These are phyloP conservation scores for Venusia cambrica DNA, from an alignment of 2,888 invertebrate genomes.

Conservation along the genomic window DNA sequence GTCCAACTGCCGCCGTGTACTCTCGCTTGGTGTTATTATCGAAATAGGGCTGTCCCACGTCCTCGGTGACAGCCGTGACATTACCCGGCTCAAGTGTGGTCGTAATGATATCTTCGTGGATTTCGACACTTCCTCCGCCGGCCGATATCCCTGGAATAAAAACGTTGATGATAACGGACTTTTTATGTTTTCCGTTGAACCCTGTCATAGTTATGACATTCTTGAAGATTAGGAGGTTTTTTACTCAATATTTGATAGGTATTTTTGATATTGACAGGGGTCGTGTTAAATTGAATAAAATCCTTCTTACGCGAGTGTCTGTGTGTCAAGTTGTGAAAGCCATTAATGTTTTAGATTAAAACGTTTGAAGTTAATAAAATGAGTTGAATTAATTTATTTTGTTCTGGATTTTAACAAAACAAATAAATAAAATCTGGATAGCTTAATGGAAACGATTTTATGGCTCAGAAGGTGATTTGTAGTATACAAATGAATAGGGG, in stretches of 20 bases:
- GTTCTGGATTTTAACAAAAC: conserved; percentile 1
- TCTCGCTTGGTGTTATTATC: conserved; percentile 91
- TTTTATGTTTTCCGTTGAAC: conserved; percentile 9
- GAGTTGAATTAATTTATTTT: conserved; percentile 10
- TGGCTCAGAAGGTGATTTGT: too few species aligned
- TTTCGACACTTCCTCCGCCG: conserved; percentile 50
- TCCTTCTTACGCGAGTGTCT: conserved; percentile 8
- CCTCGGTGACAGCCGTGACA: conserved; percentile 69
- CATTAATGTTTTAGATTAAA: conserved; percentile 8
- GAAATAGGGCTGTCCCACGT: conserved; percentile 91
- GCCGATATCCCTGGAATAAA: conserved; percentile 54
- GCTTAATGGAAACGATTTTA: too few species aligned
- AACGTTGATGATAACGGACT: conserved; percentile 9
- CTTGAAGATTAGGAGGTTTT: conserved; percentile 20
- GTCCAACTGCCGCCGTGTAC: conserved; percentile 92
- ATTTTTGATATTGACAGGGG: conserved; percentile 28
- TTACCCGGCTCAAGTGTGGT: conserved; percentile 43
- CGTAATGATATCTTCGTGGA: conserved; percentile 37
- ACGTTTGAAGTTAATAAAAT: conserved; percentile 18
- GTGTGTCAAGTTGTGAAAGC: conserved; percentile 16
- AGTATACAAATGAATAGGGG: too few species aligned
- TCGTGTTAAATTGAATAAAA: conserved; percentile 12
- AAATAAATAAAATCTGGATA: too few species aligned
- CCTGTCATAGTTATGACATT: conserved; percentile 17
- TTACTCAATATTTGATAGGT: conserved; percentile 12